A percentile compares a stretch with the other conserved stretches of the same genome.
Evolutionary conservation across 2,797 vertebrate genomes (phyloP).

Genomic region (Benthosema pterotum): DNA sequence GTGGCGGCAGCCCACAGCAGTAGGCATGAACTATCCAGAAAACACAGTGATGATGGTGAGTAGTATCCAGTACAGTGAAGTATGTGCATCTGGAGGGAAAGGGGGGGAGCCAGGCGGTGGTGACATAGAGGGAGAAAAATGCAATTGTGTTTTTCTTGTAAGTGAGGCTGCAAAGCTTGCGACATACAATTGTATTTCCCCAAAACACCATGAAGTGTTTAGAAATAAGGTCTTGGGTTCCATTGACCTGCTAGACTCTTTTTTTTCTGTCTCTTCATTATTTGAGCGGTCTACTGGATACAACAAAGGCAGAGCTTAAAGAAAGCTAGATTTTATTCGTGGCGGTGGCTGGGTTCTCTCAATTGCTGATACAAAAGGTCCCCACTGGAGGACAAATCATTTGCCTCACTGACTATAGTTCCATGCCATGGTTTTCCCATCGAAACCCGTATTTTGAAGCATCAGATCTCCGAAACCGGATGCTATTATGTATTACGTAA

Average conservation of each 20-base stretch:
- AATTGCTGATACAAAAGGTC: constrained; percentile 9
- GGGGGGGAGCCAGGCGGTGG: constrained; percentile 21
- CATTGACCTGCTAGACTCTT: constrained; percentile 4
- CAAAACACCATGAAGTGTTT: constrained; percentile 20
- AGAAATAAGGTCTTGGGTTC: constrained; percentile 2
- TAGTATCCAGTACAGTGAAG: constrained; percentile 15
- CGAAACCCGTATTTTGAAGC: too few relatives aligned
- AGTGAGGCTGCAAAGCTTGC: constrained; percentile 26
- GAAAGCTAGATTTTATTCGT: background rate
- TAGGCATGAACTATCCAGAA: constrained; percentile 82
- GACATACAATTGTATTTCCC: constrained; percentile 29
- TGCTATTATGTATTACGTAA: too few relatives aligned
- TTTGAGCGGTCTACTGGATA: background rate
- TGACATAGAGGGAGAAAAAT: constrained; percentile 19
- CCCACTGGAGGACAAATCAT: constrained; percentile 2
- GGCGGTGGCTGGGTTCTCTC: background rate
- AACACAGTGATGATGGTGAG: constrained; percentile 92
- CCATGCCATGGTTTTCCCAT: too few relatives aligned
- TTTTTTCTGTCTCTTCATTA: background rate
- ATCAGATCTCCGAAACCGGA: too few relatives aligned
- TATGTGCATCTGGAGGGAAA: constrained; percentile 42
- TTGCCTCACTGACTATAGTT: too few relatives aligned
- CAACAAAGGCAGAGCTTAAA: background rate
- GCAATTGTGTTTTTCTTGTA: constrained; percentile 25
- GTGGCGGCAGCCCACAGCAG: constrained; percentile 78